Evolutionary conservation across 2,113 vertebrate species (phyloP).

Genomic region (Scartelaos histophorus): DNA sequence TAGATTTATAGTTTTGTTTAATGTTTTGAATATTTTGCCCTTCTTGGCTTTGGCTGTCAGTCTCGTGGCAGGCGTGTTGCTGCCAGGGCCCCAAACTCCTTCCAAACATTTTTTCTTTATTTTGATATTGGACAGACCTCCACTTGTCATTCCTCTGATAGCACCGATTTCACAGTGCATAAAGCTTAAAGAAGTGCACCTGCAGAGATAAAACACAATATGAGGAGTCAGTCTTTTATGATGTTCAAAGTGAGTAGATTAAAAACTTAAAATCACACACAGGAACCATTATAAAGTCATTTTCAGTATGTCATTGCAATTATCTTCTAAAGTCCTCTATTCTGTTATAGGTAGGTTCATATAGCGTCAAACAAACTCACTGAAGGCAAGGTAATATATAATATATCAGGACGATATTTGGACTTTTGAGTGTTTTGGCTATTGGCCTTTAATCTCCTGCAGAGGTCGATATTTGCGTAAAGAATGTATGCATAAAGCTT

Average conservation of each 20-base stretch:
- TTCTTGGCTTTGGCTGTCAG: not conserved
- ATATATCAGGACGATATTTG: too few relatives aligned
- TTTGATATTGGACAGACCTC: conserved; percentile 1
- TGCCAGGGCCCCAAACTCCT: not conserved
- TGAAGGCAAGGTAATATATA: too few relatives aligned
- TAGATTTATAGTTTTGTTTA: not conserved
- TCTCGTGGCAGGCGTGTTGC: not conserved
- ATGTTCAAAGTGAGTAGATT: not conserved
- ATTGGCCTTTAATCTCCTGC: too few relatives aligned
- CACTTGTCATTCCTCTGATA: not conserved
- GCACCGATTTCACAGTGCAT: not conserved
- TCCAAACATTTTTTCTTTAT: not conserved
- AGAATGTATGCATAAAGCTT: too few relatives aligned
- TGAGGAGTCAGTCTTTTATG: not conserved
- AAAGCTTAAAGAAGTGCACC: not conserved
- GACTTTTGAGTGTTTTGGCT: too few relatives aligned
- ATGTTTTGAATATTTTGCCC: not conserved
- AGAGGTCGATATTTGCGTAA: too few relatives aligned
- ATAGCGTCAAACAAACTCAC: too few relatives aligned
- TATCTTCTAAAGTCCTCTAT: too few relatives aligned
- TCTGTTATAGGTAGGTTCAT: too few relatives aligned
- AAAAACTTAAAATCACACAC: not conserved
- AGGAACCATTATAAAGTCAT: not conserved
- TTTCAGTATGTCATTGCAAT: too few relatives aligned
- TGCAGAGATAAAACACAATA: not conserved